Base-by-base conservation (phyloP, 37 sponge, comb jelly and placozoan genomes). In the Beroe forskalii region DNA sequence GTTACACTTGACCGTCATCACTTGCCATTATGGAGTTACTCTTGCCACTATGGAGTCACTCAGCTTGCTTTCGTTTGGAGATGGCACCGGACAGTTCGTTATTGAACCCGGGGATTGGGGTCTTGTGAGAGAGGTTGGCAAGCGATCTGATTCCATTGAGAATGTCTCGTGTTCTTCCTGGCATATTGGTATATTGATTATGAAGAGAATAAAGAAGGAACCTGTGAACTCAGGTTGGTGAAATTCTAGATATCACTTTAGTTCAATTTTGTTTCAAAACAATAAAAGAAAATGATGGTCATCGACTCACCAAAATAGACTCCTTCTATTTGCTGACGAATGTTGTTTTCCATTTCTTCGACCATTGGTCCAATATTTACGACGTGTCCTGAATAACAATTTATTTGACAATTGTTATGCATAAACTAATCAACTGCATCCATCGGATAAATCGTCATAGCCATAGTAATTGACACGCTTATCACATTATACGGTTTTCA, bases 341-440 rank as follows among this genome's bases (percentile, higher is more conserved):
- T 69, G 72, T 69, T 69, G 72, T 69, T 69, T 33, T 69, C 72
- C 72, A 69, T 69, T 12, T 32, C 72, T 37, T 69, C 72, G 0
- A 69, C 72, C 35, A 69, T 27, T 32, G 35, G 35, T 32, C 72
- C 72, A 37, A 69, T 69, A 17, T 69, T 69, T 33, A 69, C 72
- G 19, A 69, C 38, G 72, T 69, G 72, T 6, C 72, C 72, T 69
- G 66, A 63, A 20, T 19, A 55, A n/a, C n/a, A n/a, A n/a, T n/a
- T n/a, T n/a, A n/a, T n/a, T n/a, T n/a, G n/a, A n/a, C n/a, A n/a
- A n/a, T n/a, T n/a, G n/a, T n/a, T n/a, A n/a, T n/a, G n/a, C n/a
- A n/a, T n/a, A n/a, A n/a, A n/a, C n/a, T n/a, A n/a, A n/a, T n/a
- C n/a, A n/a, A n/a, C n/a, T n/a, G n/a, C n/a, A n/a, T n/a, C n/a